These are phyloP conservation scores for Colinus virginianus DNA, from an alignment of 2,113 vertebrate species.

Conservation along the genomic window DNA sequence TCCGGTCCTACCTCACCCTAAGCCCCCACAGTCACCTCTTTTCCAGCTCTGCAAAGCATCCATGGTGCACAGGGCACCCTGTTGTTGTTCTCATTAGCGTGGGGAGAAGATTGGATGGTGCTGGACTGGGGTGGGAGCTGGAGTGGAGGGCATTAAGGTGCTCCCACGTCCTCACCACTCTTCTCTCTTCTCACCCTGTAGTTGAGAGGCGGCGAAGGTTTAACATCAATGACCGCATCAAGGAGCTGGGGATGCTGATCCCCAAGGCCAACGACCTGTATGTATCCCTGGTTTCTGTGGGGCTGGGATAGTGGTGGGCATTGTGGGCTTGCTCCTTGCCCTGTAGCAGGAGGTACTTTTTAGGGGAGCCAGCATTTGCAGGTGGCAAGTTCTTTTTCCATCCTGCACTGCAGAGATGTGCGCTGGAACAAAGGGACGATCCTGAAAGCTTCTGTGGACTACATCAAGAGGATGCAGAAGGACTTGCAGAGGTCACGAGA, in stretches of 20 bases:
- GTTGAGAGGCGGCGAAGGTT: slow-evolving; percentile 95
- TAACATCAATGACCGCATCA: slow-evolving; percentile 99
- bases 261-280: slow-evolving; percentile 97
- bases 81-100: rapidly evolving
- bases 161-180: not conserved
- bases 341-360: rapidly evolving
- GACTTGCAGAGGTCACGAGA: slow-evolving; percentile 92
- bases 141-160: not conserved
- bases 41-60: not conserved
- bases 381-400: not conserved
- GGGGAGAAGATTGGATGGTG: not conserved
- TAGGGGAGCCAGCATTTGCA: not conserved
- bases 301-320: not conserved
- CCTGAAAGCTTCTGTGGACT: slow-evolving; percentile 95
- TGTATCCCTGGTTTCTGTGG: slow-evolving; percentile 31
- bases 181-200: not conserved
- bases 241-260: slow-evolving; percentile 96
- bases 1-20: not conserved
- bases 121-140: not conserved
- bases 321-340: rapidly evolving
- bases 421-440: slow-evolving; percentile 99
- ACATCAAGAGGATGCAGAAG: slow-evolving; percentile 98
- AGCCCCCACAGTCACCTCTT: not conserved
- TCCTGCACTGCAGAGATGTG: slow-evolving; percentile 83
- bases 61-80: not conserved